Conservation (phyloP, 2,888 invertebrate genomes). For the Carcina quercana region DNA sequence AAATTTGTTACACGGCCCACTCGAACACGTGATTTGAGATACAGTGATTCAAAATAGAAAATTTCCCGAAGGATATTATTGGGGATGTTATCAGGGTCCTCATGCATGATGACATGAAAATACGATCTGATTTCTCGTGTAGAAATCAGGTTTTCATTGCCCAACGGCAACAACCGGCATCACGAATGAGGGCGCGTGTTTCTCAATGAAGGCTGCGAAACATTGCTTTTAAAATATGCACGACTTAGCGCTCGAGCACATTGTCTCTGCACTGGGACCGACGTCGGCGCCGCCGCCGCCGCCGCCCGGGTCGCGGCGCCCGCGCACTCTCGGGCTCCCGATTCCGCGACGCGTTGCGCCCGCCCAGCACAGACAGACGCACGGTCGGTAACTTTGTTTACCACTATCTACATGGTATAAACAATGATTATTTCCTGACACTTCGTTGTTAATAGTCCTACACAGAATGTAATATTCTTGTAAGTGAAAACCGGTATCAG, state of each 20-base stretch:
- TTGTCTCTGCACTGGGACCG: too few relatives aligned
- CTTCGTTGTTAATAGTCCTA: too few relatives aligned
- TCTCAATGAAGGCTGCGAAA: conserved; percentile 70
- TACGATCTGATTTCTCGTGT: conserved; percentile 55
- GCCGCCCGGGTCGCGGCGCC: conserved; percentile 1
- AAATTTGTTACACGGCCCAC: too few relatives aligned
- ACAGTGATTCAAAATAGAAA: too few relatives aligned
- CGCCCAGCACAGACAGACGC: too few relatives aligned
- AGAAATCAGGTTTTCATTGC: conserved; percentile 68
- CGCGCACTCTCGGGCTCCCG: neutral
- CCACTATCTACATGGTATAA: too few relatives aligned
- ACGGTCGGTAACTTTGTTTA: too few relatives aligned
- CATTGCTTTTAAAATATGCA: conserved; percentile 67
- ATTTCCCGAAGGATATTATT: too few relatives aligned
- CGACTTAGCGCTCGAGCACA: conserved; percentile 49
- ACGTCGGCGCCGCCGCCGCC: conserved; percentile 1
- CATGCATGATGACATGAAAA: conserved; percentile 39
- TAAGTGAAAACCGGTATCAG: too few relatives aligned
- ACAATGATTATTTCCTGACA: too few relatives aligned
- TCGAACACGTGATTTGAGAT: too few relatives aligned
- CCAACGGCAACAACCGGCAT: conserved; percentile 56
- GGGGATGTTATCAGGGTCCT: conserved; percentile 24
- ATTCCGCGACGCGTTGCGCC: neutral
- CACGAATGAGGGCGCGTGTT: conserved; percentile 68
- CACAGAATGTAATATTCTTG: too few relatives aligned